Conservation (phyloP, 2,888 invertebrate species). For the Acleris literana region DNA sequence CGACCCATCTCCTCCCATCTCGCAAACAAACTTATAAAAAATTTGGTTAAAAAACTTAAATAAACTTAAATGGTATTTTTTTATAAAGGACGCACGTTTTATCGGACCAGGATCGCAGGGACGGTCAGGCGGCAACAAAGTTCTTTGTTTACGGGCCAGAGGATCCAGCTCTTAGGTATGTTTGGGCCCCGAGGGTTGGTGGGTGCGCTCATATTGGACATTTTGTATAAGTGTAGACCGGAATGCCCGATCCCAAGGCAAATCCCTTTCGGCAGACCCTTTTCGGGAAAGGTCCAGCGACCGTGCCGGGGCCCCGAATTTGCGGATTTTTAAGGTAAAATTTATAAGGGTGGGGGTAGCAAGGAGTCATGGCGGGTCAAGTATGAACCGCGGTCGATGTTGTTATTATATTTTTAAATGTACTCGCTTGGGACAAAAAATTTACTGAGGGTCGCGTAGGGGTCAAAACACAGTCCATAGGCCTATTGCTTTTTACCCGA, state of each 20-base stretch:
- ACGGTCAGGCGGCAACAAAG: slow-evolving; percentile 68
- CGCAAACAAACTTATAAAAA: no score
- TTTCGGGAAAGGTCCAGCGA: slow-evolving; percentile 73
- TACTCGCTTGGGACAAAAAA: slow-evolving; percentile 25
- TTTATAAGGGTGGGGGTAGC: slow-evolving; percentile 71
- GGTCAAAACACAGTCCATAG: slow-evolving; percentile 2
- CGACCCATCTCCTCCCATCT: not conserved
- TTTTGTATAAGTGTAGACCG: slow-evolving; percentile 82
- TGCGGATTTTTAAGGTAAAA: slow-evolving; percentile 84
- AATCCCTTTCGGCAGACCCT: slow-evolving; percentile 81
- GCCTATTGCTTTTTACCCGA: not conserved
- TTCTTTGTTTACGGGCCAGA: slow-evolving; percentile 73
- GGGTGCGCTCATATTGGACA: slow-evolving; percentile 77
- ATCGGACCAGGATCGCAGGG: slow-evolving; percentile 58
- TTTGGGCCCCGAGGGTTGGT: slow-evolving; percentile 65
- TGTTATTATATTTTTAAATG: slow-evolving; percentile 52
- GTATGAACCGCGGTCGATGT: slow-evolving; percentile 42
- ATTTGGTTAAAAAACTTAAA: no score
- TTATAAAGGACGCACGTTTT: slow-evolving; percentile 22
- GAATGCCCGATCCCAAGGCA: slow-evolving; percentile 76
- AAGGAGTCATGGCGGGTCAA: slow-evolving; percentile 38
- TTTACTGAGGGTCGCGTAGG: slow-evolving; percentile 4
- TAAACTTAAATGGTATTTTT: not conserved
- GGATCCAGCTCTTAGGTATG: slow-evolving; percentile 65
- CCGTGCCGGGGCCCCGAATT: slow-evolving; percentile 79